phyloP scores from a whole-genome alignment of 2,888 invertebrate genomes.

The Philhelius pedissequus region DNA sequence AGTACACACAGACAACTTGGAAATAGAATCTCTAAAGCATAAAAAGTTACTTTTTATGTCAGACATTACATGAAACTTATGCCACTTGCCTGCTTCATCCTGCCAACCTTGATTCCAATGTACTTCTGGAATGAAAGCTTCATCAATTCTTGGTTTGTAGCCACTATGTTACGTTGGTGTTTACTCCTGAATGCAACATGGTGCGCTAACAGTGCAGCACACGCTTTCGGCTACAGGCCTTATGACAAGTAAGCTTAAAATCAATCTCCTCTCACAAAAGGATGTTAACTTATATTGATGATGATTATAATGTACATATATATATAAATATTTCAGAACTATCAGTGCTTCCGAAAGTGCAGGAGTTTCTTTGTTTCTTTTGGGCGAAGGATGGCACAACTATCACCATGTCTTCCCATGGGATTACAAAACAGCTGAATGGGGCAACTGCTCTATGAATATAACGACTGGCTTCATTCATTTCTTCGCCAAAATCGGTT shows the following conservation, averaged over 20 bases:
- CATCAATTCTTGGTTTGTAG: slow-evolving; percentile 84
- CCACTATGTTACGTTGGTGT: slow-evolving; percentile 87
- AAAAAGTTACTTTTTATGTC: too few species aligned
- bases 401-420: slow-evolving; percentile 92
- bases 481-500: slow-evolving; percentile 89
- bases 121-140: slow-evolving; percentile 88
- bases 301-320: too few species aligned
- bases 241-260: slow-evolving; percentile 83
- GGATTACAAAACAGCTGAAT: slow-evolving; percentile 91
- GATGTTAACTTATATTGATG: too few species aligned
- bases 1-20: too few species aligned
- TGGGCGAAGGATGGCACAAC: slow-evolving; percentile 91
- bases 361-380: slow-evolving; percentile 82
- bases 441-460: slow-evolving; percentile 86
- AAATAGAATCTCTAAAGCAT: too few species aligned
- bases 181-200: slow-evolving; percentile 91
- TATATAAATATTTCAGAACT: slow-evolving; percentile 75
- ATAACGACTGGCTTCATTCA: slow-evolving; percentile 89
- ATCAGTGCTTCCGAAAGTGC: slow-evolving; percentile 85
- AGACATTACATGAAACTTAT: slow-evolving; percentile 88
- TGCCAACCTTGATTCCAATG: slow-evolving; percentile 88
- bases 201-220: slow-evolving; percentile 94
- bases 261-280: not conserved
- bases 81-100: slow-evolving; percentile 86
- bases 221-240: slow-evolving; percentile 88